Conservation (phyloP, 2,888 invertebrate genomes). For the Diachrysia chrysitis region DNA sequence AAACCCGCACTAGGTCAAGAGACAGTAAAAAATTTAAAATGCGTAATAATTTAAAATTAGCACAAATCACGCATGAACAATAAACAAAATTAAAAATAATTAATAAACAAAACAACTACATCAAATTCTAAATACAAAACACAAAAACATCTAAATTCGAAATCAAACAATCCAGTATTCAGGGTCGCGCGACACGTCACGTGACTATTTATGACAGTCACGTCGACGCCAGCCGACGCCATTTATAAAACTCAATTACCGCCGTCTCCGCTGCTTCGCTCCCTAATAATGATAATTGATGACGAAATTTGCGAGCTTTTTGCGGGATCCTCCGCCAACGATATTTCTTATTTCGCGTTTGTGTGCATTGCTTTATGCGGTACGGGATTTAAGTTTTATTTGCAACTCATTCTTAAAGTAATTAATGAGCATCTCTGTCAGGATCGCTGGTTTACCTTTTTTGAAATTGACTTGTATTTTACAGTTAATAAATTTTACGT, state of each 20-base stretch:
- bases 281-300: slow-evolving; percentile 89
- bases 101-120: background rate
- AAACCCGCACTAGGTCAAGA: no score
- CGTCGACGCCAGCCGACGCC: slow-evolving; percentile 76
- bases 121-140: slow-evolving; percentile 31
- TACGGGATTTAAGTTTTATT: slow-evolving; percentile 40
- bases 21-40: no score
- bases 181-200: slow-evolving; percentile 56
- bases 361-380: slow-evolving; percentile 66
- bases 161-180: slow-evolving; percentile 35
- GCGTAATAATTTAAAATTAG: no score
- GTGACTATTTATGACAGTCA: slow-evolving; percentile 75
- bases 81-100: background rate
- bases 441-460: background rate
- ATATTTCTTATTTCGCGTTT: slow-evolving; percentile 80
- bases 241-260: slow-evolving; percentile 89
- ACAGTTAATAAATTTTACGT: no score
- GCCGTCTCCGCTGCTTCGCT: slow-evolving; percentile 73
- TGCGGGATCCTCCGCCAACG: slow-evolving; percentile 83
- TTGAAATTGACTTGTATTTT: no score
- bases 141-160: slow-evolving; percentile 28
- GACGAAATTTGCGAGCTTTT: slow-evolving; percentile 89
- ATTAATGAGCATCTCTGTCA: no score
- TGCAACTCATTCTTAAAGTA: no score
- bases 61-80: no score